Conservation (phyloP, 2,797 vertebrate species). For the Potorous gilbertii region DNA sequence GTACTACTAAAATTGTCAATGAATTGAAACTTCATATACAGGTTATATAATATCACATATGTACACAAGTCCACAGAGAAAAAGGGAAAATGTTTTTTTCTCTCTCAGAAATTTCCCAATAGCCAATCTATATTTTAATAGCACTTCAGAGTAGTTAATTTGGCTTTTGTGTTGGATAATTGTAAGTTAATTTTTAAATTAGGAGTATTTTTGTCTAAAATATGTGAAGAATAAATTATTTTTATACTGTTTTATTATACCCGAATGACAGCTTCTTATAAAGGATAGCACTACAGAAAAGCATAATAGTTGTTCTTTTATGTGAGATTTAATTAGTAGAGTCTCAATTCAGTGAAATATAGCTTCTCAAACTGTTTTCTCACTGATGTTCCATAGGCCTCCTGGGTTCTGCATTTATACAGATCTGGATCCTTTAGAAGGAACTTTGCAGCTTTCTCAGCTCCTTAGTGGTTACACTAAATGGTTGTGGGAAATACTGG, state of each 20-base stretch:
- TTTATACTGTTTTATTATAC: slow-evolving; percentile 50
- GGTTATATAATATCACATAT: not conserved
- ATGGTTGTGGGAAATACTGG: not conserved
- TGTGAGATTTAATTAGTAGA: slow-evolving; percentile 63
- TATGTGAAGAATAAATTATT: slow-evolving; percentile 57
- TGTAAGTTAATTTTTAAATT: slow-evolving; percentile 54
- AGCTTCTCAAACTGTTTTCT: slow-evolving; percentile 53
- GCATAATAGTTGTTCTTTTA: slow-evolving; percentile 64
- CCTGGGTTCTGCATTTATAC: slow-evolving; percentile 50
- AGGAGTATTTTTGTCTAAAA: slow-evolving; percentile 45
- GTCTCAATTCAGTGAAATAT: slow-evolving; percentile 63
- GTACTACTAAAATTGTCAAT: not conserved
- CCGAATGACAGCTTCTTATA: slow-evolving; percentile 50
- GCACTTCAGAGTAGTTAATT: slow-evolving; percentile 23
- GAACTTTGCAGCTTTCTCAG: slow-evolving; percentile 38
- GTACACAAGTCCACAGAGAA: not conserved
- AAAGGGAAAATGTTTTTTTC: not conserved
- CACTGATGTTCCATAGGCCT: slow-evolving; percentile 26
- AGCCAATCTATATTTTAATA: slow-evolving; percentile 20
- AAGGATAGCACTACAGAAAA: slow-evolving; percentile 52
- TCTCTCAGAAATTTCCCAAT: not conserved
- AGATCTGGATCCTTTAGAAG: slow-evolving; percentile 49
- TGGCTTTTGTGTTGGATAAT: slow-evolving; percentile 36
- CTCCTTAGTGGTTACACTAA: slow-evolving; percentile 31
- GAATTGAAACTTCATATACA: not conserved